phyloP scores from a whole-genome alignment of 2,113 vertebrate genomes.

The Macquaria ambigua region DNA sequence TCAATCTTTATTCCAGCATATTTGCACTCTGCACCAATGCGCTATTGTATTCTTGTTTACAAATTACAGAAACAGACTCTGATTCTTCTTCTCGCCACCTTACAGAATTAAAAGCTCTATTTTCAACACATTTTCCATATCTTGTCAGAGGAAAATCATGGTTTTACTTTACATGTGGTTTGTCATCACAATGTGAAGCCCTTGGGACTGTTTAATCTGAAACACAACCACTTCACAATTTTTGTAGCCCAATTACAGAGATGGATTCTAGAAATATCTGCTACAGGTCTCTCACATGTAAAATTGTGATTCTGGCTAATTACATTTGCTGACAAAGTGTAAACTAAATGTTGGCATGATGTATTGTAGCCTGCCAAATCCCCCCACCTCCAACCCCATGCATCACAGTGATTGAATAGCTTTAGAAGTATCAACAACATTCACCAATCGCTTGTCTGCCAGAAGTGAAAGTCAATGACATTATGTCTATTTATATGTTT shows the following conservation, averaged over 20 bases:
- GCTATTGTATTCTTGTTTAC: no score
- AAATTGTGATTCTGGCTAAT: slow-evolving; percentile 59
- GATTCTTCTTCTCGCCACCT: neutral
- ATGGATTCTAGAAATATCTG: slow-evolving; percentile 7
- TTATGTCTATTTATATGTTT: slow-evolving; percentile 72
- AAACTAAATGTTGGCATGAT: slow-evolving; percentile 64
- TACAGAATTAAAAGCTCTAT: neutral
- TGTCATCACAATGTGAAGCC: slow-evolving; percentile 12
- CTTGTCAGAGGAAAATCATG: neutral
- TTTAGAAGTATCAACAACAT: slow-evolving; percentile 60
- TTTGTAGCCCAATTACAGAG: neutral
- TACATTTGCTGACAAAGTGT: slow-evolving; percentile 67
- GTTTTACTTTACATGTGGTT: neutral
- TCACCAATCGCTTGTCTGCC: slow-evolving; percentile 65
- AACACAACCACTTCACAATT: slow-evolving; percentile 18
- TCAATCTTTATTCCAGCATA: no score
- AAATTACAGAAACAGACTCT: no score
- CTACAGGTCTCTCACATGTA: slow-evolving; percentile 30
- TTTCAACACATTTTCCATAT: neutral
- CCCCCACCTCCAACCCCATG: slow-evolving; percentile 26
- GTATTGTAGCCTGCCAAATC: slow-evolving; percentile 46
- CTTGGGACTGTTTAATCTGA: neutral
- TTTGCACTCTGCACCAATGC: no score
- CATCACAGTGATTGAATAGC: slow-evolving; percentile 71
- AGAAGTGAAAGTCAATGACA: slow-evolving; percentile 69